Evolutionary conservation across 2,888 invertebrate species (phyloP).

Genomic region (Drosophila lutescens): DNA sequence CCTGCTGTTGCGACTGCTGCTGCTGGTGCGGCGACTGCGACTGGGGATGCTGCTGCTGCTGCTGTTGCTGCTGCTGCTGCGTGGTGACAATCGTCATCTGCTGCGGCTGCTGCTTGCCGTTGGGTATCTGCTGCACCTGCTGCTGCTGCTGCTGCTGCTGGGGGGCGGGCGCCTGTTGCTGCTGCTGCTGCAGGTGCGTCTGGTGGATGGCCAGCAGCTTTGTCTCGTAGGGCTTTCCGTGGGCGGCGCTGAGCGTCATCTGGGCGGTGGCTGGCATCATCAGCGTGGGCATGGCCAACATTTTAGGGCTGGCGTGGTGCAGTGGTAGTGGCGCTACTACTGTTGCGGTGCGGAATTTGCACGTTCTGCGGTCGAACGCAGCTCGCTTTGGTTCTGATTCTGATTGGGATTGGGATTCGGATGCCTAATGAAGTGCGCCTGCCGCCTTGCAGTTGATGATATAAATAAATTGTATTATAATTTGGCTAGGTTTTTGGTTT

Average conservation of each 20-base stretch:
- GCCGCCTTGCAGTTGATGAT: conserved; percentile 69
- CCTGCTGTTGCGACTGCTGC: conserved; percentile 59
- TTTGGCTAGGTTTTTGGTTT: conserved; percentile 57
- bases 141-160: conserved; percentile 62
- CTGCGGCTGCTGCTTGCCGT: conserved; percentile 79
- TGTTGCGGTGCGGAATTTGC: conserved; percentile 56
- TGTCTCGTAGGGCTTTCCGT: conserved; percentile 84
- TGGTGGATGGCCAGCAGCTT: conserved; percentile 85
- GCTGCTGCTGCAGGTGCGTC: conserved; percentile 83
- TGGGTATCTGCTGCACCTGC: conserved; percentile 28
- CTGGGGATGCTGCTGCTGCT: conserved; percentile 79
- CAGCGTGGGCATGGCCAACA: conserved; percentile 85
- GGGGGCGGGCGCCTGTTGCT: conserved; percentile 65
- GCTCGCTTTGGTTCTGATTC: conserved; percentile 62
- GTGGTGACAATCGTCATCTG: conserved; percentile 78
- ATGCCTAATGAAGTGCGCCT: conserved; percentile 79
- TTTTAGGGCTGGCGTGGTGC: conserved; percentile 53
- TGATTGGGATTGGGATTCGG: too few species aligned
- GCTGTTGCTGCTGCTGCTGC: conserved; percentile 76
- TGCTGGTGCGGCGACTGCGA: conserved; percentile 78
- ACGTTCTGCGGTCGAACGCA: conserved; percentile 73
- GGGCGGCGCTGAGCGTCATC: conserved; percentile 84
- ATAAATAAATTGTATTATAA: conserved; percentile 70
- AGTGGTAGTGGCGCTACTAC: conserved; percentile 30
- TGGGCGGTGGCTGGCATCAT: conserved; percentile 85